These are phyloP conservation scores for Halcyon smyrnensis DNA, from an alignment of 2,797 vertebrate genomes.

Conservation along the genomic window DNA sequence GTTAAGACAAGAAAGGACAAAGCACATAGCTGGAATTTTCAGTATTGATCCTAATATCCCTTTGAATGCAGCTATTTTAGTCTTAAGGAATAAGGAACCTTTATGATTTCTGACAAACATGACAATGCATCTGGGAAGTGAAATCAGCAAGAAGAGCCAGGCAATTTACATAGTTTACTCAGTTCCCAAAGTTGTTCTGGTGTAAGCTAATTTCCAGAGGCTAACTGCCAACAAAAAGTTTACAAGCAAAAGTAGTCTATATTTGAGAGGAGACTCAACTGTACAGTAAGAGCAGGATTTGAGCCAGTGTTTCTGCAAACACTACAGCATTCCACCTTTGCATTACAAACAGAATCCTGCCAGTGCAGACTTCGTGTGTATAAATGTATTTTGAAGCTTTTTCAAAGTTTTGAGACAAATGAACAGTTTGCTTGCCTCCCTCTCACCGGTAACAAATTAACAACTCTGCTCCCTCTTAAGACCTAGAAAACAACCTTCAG, in stretches of 20 bases:
- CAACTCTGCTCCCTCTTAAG: neutral
- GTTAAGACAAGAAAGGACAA: constrained; percentile 46
- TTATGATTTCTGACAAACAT: neutral
- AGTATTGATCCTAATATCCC: neutral
- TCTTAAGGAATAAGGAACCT: neutral
- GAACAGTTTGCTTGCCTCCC: neutral
- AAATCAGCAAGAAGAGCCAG: neutral
- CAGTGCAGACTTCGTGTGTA: neutral
- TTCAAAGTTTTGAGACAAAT: neutral
- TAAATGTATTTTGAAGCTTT: neutral
- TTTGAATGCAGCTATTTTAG: neutral
- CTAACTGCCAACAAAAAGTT: neutral
- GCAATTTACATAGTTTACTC: neutral
- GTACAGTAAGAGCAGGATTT: neutral
- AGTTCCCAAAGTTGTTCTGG: neutral
- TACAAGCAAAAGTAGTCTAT: neutral
- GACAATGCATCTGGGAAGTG: neutral
- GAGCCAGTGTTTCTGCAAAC: neutral
- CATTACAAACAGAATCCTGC: neutral
- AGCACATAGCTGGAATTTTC: constrained; percentile 26
- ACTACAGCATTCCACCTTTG: neutral
- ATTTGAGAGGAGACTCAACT: neutral
- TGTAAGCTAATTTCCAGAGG: neutral
- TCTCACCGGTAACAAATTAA: neutral
- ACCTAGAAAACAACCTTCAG: neutral